Evolutionary conservation across 2,113 vertebrate genomes (phyloP), one percentile per base, ranked within the genome.

Genomic region (Podocnemis expansa): DNA sequence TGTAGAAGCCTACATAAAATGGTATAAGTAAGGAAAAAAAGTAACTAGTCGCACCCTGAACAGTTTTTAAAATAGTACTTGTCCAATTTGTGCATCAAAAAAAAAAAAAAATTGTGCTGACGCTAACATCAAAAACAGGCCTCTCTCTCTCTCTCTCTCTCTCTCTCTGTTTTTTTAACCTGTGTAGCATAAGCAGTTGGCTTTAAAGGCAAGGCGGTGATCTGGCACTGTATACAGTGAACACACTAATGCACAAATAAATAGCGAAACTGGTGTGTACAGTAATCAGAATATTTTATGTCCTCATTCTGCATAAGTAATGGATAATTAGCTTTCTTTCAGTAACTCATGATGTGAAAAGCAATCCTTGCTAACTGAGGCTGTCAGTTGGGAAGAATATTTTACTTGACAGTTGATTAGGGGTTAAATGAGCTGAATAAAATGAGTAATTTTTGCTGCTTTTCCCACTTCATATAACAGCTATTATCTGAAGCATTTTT

Each of bases 391-490:
- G 93, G 95, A 98, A 97, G 91, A 96, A 91, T 94, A 95, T 96
- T 97, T 97, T 96, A 91, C 93, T 95, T 98, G 97, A 95, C 94
- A 96, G 90, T 82, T 98, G 94, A 98, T 98, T 98, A 98, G 94
- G 96, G 96, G 93, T 97, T 97, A 98, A 98, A 98, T 98, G 98
- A 98, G 83, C 94, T 97, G 97, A 96, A 96, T 96, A 98, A 97
- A 98, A 96, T 95, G 47, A 51, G 83, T 96, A 96, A 89, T 96
- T 98, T 98, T 97, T 97, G 56, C 89, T 97, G 80, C 93, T 93
- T 97, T 98, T 41, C 80, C 41, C 31, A 89, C 90, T 97, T 97
- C 95, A 91, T 88, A 10, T 89, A 97, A 93, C 58, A 95, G 85
- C 95, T 97, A 96, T 97, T 97, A 95, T 94, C 94, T 79, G 80